phyloP scores from a whole-genome alignment of 2,113 vertebrate species.

The Ginglymostoma cirratum region DNA sequence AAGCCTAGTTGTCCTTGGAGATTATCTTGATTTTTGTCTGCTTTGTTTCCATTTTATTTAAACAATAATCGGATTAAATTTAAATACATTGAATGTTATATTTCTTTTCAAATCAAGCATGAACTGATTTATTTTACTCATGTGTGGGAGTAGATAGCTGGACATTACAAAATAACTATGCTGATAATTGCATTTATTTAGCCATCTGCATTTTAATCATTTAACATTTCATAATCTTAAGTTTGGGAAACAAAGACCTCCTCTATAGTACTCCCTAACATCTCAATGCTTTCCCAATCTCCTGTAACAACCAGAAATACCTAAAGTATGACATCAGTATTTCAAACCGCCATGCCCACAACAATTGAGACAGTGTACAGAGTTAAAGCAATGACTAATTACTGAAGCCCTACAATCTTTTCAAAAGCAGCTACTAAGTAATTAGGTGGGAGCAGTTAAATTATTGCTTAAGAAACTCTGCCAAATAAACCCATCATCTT shows the following conservation, averaged over 20 bases:
- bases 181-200: not conserved
- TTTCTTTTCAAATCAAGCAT: not conserved
- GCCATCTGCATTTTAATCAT: not conserved
- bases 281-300: not conserved
- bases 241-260: slow-evolving; percentile 6
- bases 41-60: not conserved
- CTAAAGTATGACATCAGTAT: not conserved
- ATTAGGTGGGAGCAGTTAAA: not conserved
- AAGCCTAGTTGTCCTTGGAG: not conserved
- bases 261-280: not conserved
- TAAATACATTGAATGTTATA: not conserved
- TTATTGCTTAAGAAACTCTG: not conserved
- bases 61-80: slow-evolving; percentile 5
- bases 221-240: slow-evolving; percentile 4
- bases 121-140: no score
- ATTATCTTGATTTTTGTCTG: not conserved
- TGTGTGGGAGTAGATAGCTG: not conserved
- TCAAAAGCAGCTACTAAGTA: not conserved
- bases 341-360: not conserved
- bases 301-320: slow-evolving; percentile 2
- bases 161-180: not conserved
- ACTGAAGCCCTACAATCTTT: not conserved
- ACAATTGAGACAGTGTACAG: not conserved
- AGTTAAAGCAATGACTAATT: slow-evolving; percentile 8
- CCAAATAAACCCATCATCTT: not conserved